A percentile compares a stretch with the other conserved stretches of the same genome.
Evolutionary conservation across 2,888 invertebrate species (phyloP).

Genomic region (Eristalinus sepulchralis): DNA sequence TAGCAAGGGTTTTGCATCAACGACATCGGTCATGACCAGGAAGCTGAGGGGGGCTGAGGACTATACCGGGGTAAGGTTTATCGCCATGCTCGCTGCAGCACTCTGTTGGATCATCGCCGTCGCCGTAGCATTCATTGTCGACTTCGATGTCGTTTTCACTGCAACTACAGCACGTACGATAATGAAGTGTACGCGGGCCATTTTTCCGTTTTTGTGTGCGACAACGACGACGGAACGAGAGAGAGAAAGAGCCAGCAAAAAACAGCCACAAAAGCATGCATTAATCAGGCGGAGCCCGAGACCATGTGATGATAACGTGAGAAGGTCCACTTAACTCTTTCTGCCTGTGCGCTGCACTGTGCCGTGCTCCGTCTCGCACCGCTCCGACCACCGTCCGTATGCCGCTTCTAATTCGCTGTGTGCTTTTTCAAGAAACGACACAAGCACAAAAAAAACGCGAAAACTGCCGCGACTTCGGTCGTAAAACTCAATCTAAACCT

Average conservation of each 20-base stretch:
- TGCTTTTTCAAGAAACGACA: constrained; percentile 27
- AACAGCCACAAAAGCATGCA: constrained; percentile 57
- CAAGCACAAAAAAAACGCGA: neutral
- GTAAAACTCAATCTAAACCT: constrained; percentile 58
- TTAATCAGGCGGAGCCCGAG: constrained; percentile 60
- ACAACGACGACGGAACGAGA: too few species aligned
- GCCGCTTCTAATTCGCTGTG: constrained; percentile 52
- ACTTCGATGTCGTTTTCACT: constrained; percentile 9
- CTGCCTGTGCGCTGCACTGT: constrained; percentile 14
- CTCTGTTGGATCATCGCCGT: constrained; percentile 13
- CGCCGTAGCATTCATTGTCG: neutral
- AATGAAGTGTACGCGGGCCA: constrained; percentile 61
- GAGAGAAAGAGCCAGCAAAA: neutral
- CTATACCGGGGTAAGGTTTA: constrained; percentile 30
- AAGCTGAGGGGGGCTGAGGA: neutral
- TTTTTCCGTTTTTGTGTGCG: constrained; percentile 33
- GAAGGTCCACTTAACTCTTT: constrained; percentile 67
- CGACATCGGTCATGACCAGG: neutral
- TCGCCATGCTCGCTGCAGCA: constrained; percentile 42
- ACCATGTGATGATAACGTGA: constrained; percentile 70
- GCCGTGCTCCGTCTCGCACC: constrained; percentile 31
- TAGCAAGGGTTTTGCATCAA: constrained; percentile 36
- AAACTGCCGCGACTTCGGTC: constrained; percentile 54
- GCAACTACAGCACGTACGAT: constrained; percentile 67
- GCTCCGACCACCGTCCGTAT: neutral